Evolutionary conservation across 2,797 vertebrate genomes (phyloP).

Genomic region (Lithobates sylvaticus): DNA sequence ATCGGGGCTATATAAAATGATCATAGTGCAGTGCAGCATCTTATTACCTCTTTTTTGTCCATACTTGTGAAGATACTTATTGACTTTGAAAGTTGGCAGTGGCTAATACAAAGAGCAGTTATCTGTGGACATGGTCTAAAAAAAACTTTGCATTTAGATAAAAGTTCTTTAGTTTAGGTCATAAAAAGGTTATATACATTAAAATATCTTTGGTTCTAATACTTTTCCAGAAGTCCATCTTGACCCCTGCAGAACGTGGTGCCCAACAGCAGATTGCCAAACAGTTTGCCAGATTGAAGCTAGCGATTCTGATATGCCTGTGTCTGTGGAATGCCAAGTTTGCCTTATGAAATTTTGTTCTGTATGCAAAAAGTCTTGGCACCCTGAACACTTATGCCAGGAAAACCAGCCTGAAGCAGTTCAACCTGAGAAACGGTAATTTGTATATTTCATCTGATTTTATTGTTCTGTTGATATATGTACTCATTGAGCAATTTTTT

Average conservation of each 20-base stretch:
- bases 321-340: slow-evolving; percentile 80
- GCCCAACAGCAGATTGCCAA: slow-evolving; percentile 89
- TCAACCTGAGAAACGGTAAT: slow-evolving; percentile 83
- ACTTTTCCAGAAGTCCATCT: slow-evolving; percentile 85
- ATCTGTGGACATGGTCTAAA: too few species aligned
- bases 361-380: slow-evolving; percentile 86
- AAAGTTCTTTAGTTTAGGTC: too few species aligned
- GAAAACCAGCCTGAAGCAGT: slow-evolving; percentile 76
- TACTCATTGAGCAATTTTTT: neutral
- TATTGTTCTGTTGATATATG: neutral
- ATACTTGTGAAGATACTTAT: too few species aligned
- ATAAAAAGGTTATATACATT: neutral
- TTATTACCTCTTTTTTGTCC: too few species aligned
- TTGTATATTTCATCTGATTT: neutral
- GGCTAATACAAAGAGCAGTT: too few species aligned
- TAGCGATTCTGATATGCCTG: slow-evolving; percentile 72
- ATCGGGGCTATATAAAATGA: too few species aligned
- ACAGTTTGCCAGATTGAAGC: slow-evolving; percentile 81
- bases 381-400: slow-evolving; percentile 78
- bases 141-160: too few species aligned
- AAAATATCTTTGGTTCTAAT: neutral
- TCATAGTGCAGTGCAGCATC: too few species aligned
- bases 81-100: too few species aligned
- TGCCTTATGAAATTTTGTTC: slow-evolving; percentile 89
- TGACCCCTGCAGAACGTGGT: slow-evolving; percentile 92